Base-by-base conservation (phyloP, 2,113 vertebrate genomes). In the Garra rufa region DNA sequence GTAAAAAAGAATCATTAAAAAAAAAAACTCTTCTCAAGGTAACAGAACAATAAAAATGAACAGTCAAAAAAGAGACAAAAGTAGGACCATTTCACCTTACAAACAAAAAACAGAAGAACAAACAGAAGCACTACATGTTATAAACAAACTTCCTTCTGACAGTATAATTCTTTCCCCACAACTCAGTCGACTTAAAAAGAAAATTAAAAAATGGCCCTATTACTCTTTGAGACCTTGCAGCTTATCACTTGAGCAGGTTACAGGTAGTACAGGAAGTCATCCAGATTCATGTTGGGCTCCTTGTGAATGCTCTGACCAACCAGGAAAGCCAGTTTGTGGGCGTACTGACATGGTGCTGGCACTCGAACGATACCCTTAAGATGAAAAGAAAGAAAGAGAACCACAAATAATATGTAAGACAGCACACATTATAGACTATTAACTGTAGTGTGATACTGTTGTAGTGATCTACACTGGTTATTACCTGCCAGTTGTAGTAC, bases 401-500 rank as follows among this genome's bases (percentile, higher is more conserved):
- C 5, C 19, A 15, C 13, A 4, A 65, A 63, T 14, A 69, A 52
- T 26, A 21, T 43, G 10, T 15, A 19, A 46, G 9, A 46, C 26
- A 1, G 55, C 10, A 43, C 13, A 41, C 21, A 24, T 24, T 3
- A 1, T 41, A 65, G 24, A 44, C 48, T 41, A 7, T 11, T 26
- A n/a, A 3, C 11, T 24, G 14, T 38, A 21, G 17, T 9, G 11
- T 30, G 21, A 43, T 2, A 19, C 9, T 57, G 30, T 2, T 24
- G 30, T 15, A 44, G 4, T 34, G 55, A 69, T 70, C 8, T 14
- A 24, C 11, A 73, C 14, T 14, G 41, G 41, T 26, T 15, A 0
- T 92, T 92, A 97, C 97, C 90, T 97, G 96, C 97, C 98, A 99
- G 92, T 99, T 99, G 86, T 96, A 99, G 87, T 99, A 98, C 94